A percentile compares a stretch with the other conserved stretches of the same genome.
phyloP scores from a whole-genome alignment of 2,797 vertebrate species.

The Smutsia temminckii region DNA sequence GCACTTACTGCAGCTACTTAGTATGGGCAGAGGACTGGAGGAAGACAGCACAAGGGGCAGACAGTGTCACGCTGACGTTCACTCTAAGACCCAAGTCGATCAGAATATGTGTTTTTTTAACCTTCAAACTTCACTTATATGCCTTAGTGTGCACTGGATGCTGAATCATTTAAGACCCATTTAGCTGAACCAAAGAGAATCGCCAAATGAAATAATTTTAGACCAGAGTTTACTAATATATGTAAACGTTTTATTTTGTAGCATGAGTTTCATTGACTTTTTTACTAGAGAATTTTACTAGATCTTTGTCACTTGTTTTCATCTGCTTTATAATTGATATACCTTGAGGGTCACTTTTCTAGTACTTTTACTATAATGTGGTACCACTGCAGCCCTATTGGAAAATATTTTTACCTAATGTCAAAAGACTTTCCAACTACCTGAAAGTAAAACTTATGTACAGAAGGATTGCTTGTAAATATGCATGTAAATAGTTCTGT shows the following conservation, averaged over 20 bases:
- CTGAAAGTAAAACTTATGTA: constrained; percentile 73
- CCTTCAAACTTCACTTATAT: background rate
- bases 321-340: no score
- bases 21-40: background rate
- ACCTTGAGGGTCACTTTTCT: constrained; percentile 70
- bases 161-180: background rate
- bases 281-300: constrained; percentile 77
- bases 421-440: constrained; percentile 75
- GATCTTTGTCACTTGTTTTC: constrained; percentile 57
- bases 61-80: background rate
- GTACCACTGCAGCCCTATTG: constrained; percentile 69
- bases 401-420: constrained; percentile 75
- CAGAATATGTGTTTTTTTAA: background rate
- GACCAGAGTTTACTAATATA: background rate
- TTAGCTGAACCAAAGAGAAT: background rate
- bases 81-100: background rate
- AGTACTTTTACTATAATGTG: constrained; percentile 77
- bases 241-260: constrained; percentile 73
- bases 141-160: background rate
- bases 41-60: background rate
- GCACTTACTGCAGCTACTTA: background rate
- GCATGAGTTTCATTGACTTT: constrained; percentile 75
- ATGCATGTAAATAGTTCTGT: constrained; percentile 88
- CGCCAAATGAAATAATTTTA: constrained; percentile 12
- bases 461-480: constrained; percentile 83